Evolutionary conservation across 2,113 vertebrate genomes (phyloP).

Genomic region (Cairina moschata): DNA sequence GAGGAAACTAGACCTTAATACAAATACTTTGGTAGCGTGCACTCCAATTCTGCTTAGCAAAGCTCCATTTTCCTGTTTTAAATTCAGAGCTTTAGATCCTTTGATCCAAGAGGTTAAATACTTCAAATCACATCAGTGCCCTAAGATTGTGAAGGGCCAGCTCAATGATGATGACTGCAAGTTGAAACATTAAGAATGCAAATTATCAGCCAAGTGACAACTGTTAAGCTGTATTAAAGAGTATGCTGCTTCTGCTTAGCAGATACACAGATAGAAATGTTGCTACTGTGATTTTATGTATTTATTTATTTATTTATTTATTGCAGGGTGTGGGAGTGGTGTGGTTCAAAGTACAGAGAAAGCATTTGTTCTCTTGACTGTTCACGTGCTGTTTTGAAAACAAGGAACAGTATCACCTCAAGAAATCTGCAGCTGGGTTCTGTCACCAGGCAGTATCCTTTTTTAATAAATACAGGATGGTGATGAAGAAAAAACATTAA

Average conservation of each 20-base stretch:
- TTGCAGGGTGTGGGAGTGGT: background rate
- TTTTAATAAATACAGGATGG: slow-evolving; percentile 60
- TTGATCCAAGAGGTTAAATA: slow-evolving; percentile 54
- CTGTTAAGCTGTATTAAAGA: slow-evolving; percentile 44
- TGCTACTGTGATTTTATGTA: slow-evolving; percentile 1
- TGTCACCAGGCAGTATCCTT: slow-evolving; percentile 45
- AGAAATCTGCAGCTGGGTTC: slow-evolving; percentile 58
- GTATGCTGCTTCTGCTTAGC: slow-evolving; percentile 28
- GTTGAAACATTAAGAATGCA: slow-evolving; percentile 31
- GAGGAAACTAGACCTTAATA: slow-evolving; percentile 10
- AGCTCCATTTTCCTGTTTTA: slow-evolving; percentile 1
- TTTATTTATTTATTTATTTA: background rate
- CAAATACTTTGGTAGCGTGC: background rate
- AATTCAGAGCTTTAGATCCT: slow-evolving; percentile 29
- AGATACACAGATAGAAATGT: slow-evolving; percentile 40
- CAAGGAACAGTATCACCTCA: slow-evolving; percentile 43
- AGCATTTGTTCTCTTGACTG: slow-evolving; percentile 63
- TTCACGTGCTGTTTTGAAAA: slow-evolving; percentile 50
- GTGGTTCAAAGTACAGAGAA: slow-evolving; percentile 42
- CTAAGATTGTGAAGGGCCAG: slow-evolving; percentile 51
- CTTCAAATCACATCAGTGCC: slow-evolving; percentile 34
- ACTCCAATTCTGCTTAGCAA: background rate
- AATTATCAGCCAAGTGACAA: slow-evolving; percentile 63
- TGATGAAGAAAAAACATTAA: slow-evolving; percentile 44
- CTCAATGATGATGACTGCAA: slow-evolving; percentile 48